These are phyloP conservation scores for Euzetes globulus DNA, from an alignment of 2,888 invertebrate genomes.

Conservation along the genomic window DNA sequence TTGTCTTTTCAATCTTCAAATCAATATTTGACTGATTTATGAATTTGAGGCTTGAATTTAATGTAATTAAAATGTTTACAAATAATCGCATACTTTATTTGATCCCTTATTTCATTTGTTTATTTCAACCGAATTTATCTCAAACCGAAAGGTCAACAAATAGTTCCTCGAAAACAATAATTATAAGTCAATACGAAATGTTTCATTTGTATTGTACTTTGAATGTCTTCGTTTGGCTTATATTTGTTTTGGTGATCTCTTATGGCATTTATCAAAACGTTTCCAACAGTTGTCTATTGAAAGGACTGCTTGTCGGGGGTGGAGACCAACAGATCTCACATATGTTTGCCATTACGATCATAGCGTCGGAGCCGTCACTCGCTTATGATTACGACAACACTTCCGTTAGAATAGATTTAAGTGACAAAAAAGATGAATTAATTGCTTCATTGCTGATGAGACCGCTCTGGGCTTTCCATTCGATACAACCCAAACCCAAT, in stretches of 20 bases:
- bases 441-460: background rate
- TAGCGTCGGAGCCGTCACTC: background rate
- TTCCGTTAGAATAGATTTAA: background rate
- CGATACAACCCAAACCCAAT: background rate
- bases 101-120: too few species aligned
- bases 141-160: too few species aligned
- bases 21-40: too few species aligned
- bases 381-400: background rate
- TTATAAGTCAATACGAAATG: background rate
- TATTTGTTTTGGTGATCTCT: background rate
- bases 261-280: background rate
- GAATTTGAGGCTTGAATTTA: too few species aligned
- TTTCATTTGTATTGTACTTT: background rate
- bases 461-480: background rate
- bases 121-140: too few species aligned
- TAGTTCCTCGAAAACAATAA: background rate
- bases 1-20: too few species aligned
- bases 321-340: background rate
- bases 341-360: background rate
- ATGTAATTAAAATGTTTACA: too few species aligned
- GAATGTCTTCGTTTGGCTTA: background rate
- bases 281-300: background rate
- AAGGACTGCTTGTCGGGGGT: background rate
- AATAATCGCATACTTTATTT: too few species aligned
- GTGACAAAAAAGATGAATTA: background rate